Evolutionary conservation across 1,140 invertebrate genomes (phyloP).

Genomic region (Nautilus pompilius): DNA sequence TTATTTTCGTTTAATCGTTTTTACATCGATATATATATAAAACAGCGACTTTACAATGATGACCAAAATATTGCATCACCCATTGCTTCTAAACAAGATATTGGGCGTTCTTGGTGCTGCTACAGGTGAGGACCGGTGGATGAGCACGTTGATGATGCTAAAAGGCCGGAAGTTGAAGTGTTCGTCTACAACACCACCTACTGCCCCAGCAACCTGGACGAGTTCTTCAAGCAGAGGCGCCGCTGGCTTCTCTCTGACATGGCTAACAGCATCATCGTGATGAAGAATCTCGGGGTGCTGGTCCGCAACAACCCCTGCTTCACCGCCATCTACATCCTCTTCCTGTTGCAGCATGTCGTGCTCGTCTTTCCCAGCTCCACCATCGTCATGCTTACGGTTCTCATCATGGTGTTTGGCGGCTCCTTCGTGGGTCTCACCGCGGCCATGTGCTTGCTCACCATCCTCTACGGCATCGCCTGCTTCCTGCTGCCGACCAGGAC

Average conservation of each 20-base stretch:
- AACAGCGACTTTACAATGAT: too few species aligned
- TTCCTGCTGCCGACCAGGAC: constrained; percentile 6
- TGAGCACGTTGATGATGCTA: constrained; percentile 28
- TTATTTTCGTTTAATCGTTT: neutral
- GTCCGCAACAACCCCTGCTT: constrained; percentile 61
- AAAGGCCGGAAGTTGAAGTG: constrained; percentile 26
- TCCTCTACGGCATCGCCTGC: constrained; percentile 20
- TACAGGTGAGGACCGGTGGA: constrained; percentile 27
- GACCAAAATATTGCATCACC: too few species aligned
- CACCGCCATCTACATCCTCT: constrained; percentile 58
- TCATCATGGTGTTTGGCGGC: constrained; percentile 18
- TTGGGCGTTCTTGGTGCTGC: neutral
- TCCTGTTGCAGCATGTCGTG: constrained; percentile 24
- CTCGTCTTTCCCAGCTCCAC: constrained; percentile 23
- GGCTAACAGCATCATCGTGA: constrained; percentile 61
- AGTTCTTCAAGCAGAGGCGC: constrained; percentile 24
- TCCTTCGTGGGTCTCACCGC: constrained; percentile 12
- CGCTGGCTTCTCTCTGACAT: constrained; percentile 65
- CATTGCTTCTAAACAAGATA: too few species aligned
- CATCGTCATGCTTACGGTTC: constrained; percentile 13
- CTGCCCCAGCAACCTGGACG: constrained; percentile 25
- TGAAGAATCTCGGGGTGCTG: constrained; percentile 57
- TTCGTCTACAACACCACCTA: constrained; percentile 22
- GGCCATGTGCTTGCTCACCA: constrained; percentile 2
- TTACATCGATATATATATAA: too few species aligned